A percentile compares a stretch with the other conserved stretches of the same genome.
phyloP scores from a whole-genome alignment of 2,888 invertebrate species.

The Drosophila subquinaria region DNA sequence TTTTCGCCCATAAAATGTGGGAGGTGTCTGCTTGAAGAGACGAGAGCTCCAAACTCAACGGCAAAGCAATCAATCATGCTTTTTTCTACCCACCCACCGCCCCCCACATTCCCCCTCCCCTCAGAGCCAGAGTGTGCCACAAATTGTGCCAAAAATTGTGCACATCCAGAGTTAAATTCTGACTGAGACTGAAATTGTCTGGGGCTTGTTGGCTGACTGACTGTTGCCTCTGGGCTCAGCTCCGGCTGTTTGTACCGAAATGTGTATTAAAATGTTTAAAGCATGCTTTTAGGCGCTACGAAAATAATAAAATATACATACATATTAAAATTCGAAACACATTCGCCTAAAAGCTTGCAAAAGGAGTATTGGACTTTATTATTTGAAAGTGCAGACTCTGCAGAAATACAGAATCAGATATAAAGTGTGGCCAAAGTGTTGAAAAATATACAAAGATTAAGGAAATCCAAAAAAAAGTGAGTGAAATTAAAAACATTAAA shows the following conservation, averaged over 20 bases:
- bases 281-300: constrained; percentile 6
- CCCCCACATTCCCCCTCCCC: constrained; percentile 1
- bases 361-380: neutral
- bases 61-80: constrained; percentile 74
- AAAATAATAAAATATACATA: neutral
- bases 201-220: constrained; percentile 1
- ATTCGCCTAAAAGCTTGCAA: constrained; percentile 3
- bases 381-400: neutral
- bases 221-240: constrained; percentile 3
- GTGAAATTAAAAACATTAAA: too few species aligned
- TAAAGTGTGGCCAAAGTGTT: too few species aligned
- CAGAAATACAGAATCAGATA: neutral
- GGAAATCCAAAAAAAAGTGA: too few species aligned
- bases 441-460: neutral
- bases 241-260: neutral
- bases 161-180: constrained; percentile 7
- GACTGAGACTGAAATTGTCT: constrained; percentile 6
- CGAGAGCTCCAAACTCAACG: constrained; percentile 44
- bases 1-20: constrained; percentile 16
- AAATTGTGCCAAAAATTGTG: constrained; percentile 50
- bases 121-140: constrained; percentile 26
- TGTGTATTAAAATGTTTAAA: constrained; percentile 25
- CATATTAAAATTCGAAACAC: constrained; percentile 14
- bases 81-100: constrained; percentile 23
- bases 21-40: constrained; percentile 19